Evolutionary conservation across 2,888 invertebrate species (phyloP), one percentile per base, ranked within the genome.

Genomic region (Ametastegia equiseti): DNA sequence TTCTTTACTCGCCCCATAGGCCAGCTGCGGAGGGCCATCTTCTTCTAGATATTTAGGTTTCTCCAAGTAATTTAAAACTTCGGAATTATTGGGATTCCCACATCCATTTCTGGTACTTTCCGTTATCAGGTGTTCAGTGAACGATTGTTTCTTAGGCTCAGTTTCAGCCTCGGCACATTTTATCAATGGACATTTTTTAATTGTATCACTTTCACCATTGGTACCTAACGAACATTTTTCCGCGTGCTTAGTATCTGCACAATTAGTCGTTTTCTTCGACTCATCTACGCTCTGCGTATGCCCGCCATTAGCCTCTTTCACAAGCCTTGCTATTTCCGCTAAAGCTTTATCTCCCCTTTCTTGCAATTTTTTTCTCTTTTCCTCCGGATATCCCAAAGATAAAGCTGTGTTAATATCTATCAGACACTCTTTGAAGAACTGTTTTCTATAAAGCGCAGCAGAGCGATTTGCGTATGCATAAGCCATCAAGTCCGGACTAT

Each of bases 391-490:
- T 13, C 87, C 89, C 30, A 88, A 83, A 45, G 83, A 83, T 19
- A 92, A 79, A 39, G 91, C 91, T 9, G 88, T 85, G 63, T 91
- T 89, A 42, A 92, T 87, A 42, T 92, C 92, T 67, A 90, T 87
- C 13, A 92, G 82, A 79, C 92, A 92, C 75, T 91, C 90, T 54
- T 88, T 88, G 67, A 88, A 91, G 82, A 90, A 82, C 81, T 88
- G 83, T 81, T 87, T 90, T 42, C 91, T 86, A 77, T 90, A 92
- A 6, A 92, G 84, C 27, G 91, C 91, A 1, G 92, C 92, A 2
- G 92, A 92, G 23, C 92, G 88, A 85, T 91, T 92, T n/a, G 92
- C 92, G 67, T 89, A 85, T 13, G 92, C 91, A 33, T 90, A 86
- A 2, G 91, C 87, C 89, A 88, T 89, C 2, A 89, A 85, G 80